These are phyloP conservation scores for Bombus turneri DNA, from an alignment of 1,140 invertebrate species.

Conservation along the genomic window DNA sequence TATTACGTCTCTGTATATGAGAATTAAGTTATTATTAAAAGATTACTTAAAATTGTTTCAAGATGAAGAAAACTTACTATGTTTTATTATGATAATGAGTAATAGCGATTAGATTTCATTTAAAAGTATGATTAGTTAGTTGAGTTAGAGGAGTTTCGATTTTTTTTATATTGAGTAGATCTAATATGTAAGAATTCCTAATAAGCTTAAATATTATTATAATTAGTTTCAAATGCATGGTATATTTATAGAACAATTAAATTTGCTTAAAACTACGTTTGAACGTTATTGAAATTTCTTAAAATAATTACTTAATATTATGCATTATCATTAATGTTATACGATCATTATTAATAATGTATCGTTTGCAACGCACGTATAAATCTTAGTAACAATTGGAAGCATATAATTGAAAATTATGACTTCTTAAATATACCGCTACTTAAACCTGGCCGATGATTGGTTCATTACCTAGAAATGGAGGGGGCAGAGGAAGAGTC, in stretches of 20 bases:
- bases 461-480: not conserved
- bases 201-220: not conserved
- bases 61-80: not conserved
- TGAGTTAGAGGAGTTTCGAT: not conserved
- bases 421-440: conserved; percentile 17
- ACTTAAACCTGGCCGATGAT: not conserved
- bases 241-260: not conserved
- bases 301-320: not conserved
- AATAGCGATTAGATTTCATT: not conserved
- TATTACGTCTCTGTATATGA: not conserved
- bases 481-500: not conserved
- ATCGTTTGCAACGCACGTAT: not conserved
- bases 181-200: not conserved
- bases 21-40: not conserved
- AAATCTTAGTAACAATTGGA: not conserved
- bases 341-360: not conserved
- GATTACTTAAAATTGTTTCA: not conserved
- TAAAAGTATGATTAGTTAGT: not conserved
- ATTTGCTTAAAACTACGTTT: not conserved
- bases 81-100: not conserved
- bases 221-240: not conserved
- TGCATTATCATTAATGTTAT: not conserved
- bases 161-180: not conserved
- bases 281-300: not conserved
- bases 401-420: not conserved